Conservation (phyloP, 2,113 vertebrate species). For the Tragelaphus strepsiceros region DNA sequence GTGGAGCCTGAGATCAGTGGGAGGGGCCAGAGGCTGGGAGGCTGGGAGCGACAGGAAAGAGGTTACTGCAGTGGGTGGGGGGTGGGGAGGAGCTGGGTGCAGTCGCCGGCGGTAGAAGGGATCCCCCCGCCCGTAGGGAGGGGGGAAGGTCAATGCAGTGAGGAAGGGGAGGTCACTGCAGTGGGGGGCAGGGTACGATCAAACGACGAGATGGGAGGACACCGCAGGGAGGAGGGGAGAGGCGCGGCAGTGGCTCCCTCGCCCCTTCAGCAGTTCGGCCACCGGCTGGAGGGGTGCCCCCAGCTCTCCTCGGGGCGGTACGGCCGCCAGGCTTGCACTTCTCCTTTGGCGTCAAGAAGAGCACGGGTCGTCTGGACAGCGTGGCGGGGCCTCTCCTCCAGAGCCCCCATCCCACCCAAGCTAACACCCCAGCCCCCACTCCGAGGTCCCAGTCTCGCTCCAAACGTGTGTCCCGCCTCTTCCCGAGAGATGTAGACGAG, state of each 20-base stretch:
- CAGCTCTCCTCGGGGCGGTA: neutral
- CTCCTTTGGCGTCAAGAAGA: neutral
- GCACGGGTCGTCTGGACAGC: neutral
- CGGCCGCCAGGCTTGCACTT: slow-evolving; percentile 6
- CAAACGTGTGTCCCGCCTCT: neutral
- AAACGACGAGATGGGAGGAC: slow-evolving; percentile 13
- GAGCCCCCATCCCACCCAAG: neutral
- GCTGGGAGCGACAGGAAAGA: slow-evolving; percentile 42
- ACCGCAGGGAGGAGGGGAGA: neutral
- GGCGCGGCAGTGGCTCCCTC: neutral
- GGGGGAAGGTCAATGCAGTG: slow-evolving; percentile 51
- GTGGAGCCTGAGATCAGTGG: slow-evolving; percentile 35
- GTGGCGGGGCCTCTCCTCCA: neutral
- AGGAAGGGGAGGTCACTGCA: slow-evolving; percentile 63
- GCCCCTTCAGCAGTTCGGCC: neutral
- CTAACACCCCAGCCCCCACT: neutral
- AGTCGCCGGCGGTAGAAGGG: fast-evolving
- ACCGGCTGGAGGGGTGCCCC: neutral
- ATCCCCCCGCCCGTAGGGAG: neutral
- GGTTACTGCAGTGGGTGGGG: slow-evolving; percentile 44
- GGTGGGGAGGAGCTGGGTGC: slow-evolving; percentile 47
- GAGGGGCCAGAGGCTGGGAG: neutral
- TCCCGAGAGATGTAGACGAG: neutral
- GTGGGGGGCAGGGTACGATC: slow-evolving; percentile 53
- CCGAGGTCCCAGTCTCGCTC: neutral